Base-by-base conservation (phyloP, 2,113 vertebrate genomes). In the Brachyhypopomus occidentalis region DNA sequence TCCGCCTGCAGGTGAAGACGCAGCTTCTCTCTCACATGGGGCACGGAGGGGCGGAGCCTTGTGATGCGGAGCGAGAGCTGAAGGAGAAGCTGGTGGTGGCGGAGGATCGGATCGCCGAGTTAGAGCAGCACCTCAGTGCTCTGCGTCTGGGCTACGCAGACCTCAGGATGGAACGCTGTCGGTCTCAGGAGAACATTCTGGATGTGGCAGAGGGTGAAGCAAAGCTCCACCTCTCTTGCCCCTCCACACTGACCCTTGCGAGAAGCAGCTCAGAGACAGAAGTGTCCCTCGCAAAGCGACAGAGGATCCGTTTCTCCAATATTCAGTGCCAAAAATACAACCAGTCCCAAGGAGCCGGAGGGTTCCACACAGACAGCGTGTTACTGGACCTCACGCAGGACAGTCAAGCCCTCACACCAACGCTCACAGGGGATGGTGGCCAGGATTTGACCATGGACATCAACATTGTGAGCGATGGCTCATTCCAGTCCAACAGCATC, bases 241-340 rank as follows among this genome's bases (percentile, higher is more conserved):
- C 88, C 0, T 45, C 80, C 69, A 87, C 69, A 9, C 64, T 79
- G 20, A 71, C 63, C 22, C 75, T 83, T 25, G 82, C 83, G 3
- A 90, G 91, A 60, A 84, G 78, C 78, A 93, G 91, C 48, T 79
- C 88, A 1, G 94, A 96, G 27, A 80, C 90, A 9, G 95, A 92
- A 70, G 85, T 88, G 30, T 87, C 92, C 48, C 90, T 94, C 23
- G 83, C 92, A 58, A 98, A 97, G 87, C 94, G 94, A 78, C 96
- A 95, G 89, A 94, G 95, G 78, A 98, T 98, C 75, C 94, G 95
- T 5, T 98, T 98, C 89, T 96, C 96, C 0, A 97, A 88, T 17
- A 98, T 98, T 86, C 97, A 98, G 83, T 96, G 96, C 89, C 97
- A 99, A 89, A 97, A 94, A 82, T 97, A 97, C 41, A 89, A 93